Conservation (phyloP, 2,797 vertebrate species). For the Danio albolineatus region DNA sequence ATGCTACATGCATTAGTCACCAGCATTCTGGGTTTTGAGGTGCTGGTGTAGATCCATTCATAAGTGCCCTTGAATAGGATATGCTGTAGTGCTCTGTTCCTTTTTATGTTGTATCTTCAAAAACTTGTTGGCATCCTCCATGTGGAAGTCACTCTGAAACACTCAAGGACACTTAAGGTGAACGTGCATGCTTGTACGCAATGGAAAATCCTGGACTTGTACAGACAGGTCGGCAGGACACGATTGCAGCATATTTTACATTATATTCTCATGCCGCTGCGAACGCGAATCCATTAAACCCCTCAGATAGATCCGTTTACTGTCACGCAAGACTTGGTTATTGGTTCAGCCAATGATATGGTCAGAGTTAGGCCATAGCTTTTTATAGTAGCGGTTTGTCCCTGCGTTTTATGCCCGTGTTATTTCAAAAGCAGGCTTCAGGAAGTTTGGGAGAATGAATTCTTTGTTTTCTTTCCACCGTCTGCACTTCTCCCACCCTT, state of each 20-base stretch:
- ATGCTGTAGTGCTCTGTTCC: background rate
- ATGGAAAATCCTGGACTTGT: slow-evolving; percentile 22
- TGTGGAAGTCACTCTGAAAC: background rate
- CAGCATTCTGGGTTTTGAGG: background rate
- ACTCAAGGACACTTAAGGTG: background rate
- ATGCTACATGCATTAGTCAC: background rate
- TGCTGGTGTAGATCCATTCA: background rate
- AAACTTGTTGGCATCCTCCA: background rate
- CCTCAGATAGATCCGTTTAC: background rate
- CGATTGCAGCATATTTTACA: background rate
- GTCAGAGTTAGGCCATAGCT: background rate
- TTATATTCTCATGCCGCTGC: background rate
- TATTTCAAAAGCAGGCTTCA: slow-evolving; percentile 30
- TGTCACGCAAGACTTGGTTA: background rate
- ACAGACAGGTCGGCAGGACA: slow-evolving; percentile 6
- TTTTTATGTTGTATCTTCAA: slow-evolving; percentile 3
- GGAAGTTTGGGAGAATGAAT: slow-evolving; percentile 31
- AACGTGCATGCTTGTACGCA: background rate
- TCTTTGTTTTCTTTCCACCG: slow-evolving; percentile 32
- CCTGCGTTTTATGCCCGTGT: background rate
- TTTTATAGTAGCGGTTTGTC: background rate
- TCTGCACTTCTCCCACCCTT: slow-evolving; percentile 28
- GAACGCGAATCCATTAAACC: background rate
- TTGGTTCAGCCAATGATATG: background rate
- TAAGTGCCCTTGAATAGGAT: background rate